Evolutionary conservation across 2,888 invertebrate genomes (phyloP).

Genomic region (Drosophila hamatofila): DNA sequence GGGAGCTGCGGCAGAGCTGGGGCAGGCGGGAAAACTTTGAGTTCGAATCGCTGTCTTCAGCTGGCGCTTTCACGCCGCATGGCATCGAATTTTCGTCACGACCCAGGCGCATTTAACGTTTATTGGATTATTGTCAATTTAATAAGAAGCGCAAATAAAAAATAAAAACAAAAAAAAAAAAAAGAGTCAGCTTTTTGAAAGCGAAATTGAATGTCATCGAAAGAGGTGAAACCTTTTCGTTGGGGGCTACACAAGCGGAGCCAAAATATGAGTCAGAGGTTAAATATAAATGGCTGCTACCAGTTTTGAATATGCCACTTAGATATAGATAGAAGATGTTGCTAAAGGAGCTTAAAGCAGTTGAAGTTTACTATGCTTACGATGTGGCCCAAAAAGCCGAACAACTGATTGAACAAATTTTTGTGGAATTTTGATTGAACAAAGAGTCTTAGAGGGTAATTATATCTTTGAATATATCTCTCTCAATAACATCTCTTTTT

Average conservation of each 20-base stretch:
- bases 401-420: background rate
- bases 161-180: constrained; percentile 6
- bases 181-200: constrained; percentile 59
- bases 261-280: constrained; percentile 66
- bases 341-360: too few relatives aligned
- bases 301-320: constrained; percentile 48
- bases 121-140: constrained; percentile 82
- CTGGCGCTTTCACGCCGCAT: constrained; percentile 76
- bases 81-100: constrained; percentile 76
- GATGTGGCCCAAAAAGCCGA: background rate
- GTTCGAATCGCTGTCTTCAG: constrained; percentile 18
- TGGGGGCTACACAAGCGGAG: constrained; percentile 19
- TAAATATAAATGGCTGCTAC: constrained; percentile 54
- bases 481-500: background rate
- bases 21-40: constrained; percentile 12
- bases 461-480: background rate
- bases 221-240: constrained; percentile 52
- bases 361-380: background rate
- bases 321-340: background rate
- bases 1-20: background rate
- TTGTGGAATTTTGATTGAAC: background rate
- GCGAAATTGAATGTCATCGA: constrained; percentile 61
- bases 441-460: background rate
- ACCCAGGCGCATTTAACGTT: constrained; percentile 69
- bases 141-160: constrained; percentile 38